phyloP scores from a whole-genome alignment of 2,113 vertebrate species.

The Paedocypris sp. region DNA sequence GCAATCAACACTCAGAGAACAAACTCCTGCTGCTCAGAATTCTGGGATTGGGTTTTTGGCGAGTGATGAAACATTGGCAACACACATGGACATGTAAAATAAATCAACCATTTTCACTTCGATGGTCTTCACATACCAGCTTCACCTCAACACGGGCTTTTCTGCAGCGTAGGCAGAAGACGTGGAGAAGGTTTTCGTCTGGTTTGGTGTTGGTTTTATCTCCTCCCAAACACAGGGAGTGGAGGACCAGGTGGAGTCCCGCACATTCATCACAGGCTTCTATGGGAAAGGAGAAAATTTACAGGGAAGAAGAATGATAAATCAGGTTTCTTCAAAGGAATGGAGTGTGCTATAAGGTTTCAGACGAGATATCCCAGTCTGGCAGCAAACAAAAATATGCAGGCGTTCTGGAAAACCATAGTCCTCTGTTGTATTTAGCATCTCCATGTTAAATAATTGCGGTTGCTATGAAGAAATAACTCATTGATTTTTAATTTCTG shows the following conservation, averaged over 20 bases:
- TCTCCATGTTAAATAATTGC: too few relatives aligned
- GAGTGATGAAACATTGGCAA: not conserved
- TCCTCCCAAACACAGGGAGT: conserved; percentile 12
- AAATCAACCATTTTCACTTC: not conserved
- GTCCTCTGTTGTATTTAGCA: too few relatives aligned
- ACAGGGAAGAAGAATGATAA: not conserved
- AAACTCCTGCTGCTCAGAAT: not conserved
- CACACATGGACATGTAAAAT: not conserved
- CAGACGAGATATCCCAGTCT: too few relatives aligned
- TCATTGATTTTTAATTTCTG: too few relatives aligned
- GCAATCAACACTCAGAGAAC: not conserved
- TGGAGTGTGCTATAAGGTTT: too few relatives aligned
- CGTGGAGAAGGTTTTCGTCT: not conserved
- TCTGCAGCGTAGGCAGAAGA: conserved; percentile 1
- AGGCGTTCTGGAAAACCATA: too few relatives aligned
- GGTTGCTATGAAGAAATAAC: too few relatives aligned
- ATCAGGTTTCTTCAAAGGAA: not conserved
- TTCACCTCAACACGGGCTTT: not conserved
- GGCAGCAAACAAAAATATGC: too few relatives aligned
- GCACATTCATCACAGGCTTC: not conserved
- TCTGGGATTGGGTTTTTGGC: not conserved
- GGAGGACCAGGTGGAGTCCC: not conserved
- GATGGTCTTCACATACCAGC: not conserved
- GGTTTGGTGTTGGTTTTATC: conserved; percentile 10
- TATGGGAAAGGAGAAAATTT: not conserved